Base-by-base conservation (phyloP, 2,888 invertebrate species). In the Philaethria dido region DNA sequence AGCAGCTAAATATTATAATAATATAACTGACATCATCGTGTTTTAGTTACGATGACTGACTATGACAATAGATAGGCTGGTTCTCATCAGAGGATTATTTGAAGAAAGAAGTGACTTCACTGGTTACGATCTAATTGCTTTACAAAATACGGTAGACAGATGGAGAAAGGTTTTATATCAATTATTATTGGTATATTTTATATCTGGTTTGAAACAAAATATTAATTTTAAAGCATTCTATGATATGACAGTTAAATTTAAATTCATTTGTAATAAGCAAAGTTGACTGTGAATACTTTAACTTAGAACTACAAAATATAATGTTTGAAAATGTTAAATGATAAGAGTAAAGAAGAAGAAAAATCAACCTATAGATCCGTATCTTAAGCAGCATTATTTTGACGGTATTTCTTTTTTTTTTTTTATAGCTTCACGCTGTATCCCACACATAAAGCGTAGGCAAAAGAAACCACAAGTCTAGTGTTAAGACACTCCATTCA, bases 341-440 rank as follows among this genome's bases (percentile, higher is more conserved):
- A 50, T 16, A 39, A 65, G 48, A 25, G 48, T 29, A 48, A n/a
- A 11, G 14, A 52, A 59, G 20, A 18, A 42, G 11, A 50, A 50
- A 11, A 59, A 29, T 11, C n/a, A 50, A 6, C 9, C 59, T 9
- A 50, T 60, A 18, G 64, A 65, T 42, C 59, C 59, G 25, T 65
- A 65, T 44, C 42, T 59, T 11, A 48, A 29, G 20, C 50, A 50
- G 25, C 50, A 11, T 6, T 57, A 64, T 48, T 48, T 25, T 25
- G 42, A 57, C 14, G 57, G 57, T 57, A 57, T 20, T n/a, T n/a
- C 1, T 42, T 42, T 55, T 9, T 39, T 8, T 20, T 3, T 8
- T 55, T n/a, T n/a, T n/a, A n/a, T 2, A 39, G 18, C 3, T 6
- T 33, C 9, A 8, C 33, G 5, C 9, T 33, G 8, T 33, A 33